Base-by-base conservation (phyloP, 2,888 invertebrate genomes). In the Sipunculus nudus region DNA sequence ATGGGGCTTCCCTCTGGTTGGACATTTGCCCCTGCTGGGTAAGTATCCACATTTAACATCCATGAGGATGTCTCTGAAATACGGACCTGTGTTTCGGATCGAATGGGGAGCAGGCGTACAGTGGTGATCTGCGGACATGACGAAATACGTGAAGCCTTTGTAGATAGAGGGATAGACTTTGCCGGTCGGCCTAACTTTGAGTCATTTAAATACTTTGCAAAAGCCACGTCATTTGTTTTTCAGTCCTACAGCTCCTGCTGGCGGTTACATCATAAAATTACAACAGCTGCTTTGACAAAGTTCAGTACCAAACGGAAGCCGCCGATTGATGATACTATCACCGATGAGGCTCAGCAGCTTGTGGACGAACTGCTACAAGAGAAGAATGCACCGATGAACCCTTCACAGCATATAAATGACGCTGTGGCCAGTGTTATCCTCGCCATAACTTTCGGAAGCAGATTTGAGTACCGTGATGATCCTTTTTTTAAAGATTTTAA, bases 1-100 rank as follows among this genome's bases (percentile, higher is more conserved):
- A 6, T 61, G 52, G 60, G 60, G 60, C 26, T 43, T 61, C 5
- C 61, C 61, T n/a, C 6, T 61, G 28, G 32, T 61, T 32, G 61
- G 61, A 19, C 60, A 61, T 21, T 52, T 61, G 16, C 58, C 58
- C 10, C 21, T 31, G 26, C 50, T 61, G 10, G 52, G 49, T 5
- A 3, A 26, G 16, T 21, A 38, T 5, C 61, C 61, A 16, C 47
- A 46, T 31, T 26, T 59, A 6, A 50, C 58, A n/a, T 40, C 61
- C 40, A 31, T 29, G 32, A 35, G 61, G 25, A 43, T 39, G 52
- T 40, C 52, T 10, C 38, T 41, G 4, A 16, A 35, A 6, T 60
- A 61, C 61, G 61, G 61, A 13, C 38, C 39, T 26, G 49, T 61
- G 6, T 61, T 19, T 28, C 41, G 38, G 45, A 63, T 61, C 41